Conservation (phyloP, 2,888 invertebrate species). For the Glyphotaelius pellucidus region DNA sequence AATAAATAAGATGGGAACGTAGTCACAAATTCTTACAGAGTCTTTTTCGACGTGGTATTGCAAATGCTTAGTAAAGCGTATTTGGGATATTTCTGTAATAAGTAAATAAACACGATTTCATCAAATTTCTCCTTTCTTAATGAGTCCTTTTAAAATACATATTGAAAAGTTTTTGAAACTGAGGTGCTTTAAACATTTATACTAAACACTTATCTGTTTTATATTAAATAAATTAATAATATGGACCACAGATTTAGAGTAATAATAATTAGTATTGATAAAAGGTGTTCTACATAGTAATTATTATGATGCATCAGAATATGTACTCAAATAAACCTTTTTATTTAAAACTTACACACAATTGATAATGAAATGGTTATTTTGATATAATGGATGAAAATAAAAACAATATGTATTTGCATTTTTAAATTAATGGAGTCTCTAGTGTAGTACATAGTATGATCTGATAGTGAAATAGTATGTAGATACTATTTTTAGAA, state of each 20-base stretch:
- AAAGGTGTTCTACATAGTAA: not conserved
- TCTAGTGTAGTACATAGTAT: not conserved
- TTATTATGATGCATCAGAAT: not conserved
- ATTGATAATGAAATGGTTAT: not conserved
- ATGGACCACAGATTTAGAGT: not conserved
- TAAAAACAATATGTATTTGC: not conserved
- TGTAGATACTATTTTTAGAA: not conserved
- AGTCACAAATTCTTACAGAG: not conserved
- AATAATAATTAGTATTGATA: not conserved
- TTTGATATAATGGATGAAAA: not conserved
- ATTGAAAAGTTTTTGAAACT: not conserved
- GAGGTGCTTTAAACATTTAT: not conserved
- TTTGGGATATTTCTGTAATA: not conserved
- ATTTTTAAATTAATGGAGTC: not conserved
- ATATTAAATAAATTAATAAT: not conserved
- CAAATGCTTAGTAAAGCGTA: not conserved
- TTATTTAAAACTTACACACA: not conserved
- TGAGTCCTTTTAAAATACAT: not conserved
- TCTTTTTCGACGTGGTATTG: not conserved
- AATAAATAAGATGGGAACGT: too few species aligned
- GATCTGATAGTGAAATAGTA: not conserved
- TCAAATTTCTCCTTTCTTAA: not conserved
- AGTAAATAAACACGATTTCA: not conserved
- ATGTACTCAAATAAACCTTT: not conserved
- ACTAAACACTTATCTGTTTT: not conserved